A percentile compares a stretch with the other conserved stretches of the same genome.
These are phyloP conservation scores for Orius insidiosus DNA, from an alignment of 1,140 invertebrate genomes.

Conservation along the genomic window DNA sequence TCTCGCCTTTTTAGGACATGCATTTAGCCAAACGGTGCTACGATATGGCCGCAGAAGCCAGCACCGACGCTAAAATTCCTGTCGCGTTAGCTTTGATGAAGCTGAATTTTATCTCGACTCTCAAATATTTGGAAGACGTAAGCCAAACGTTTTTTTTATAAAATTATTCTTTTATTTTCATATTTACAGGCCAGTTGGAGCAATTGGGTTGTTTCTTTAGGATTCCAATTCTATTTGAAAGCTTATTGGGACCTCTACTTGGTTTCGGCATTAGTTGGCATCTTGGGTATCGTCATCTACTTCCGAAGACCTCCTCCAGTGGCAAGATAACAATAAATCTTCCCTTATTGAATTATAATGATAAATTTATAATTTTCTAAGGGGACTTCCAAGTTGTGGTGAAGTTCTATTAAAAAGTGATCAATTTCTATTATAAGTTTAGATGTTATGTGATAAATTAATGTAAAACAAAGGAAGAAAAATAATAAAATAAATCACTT, in stretches of 20 bases:
- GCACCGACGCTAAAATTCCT: slow-evolving; percentile 83
- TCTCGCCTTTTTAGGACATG: slow-evolving; percentile 42
- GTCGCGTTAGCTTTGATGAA: slow-evolving; percentile 84
- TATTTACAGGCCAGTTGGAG: neutral
- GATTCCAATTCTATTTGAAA: slow-evolving; percentile 48
- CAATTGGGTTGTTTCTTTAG: slow-evolving; percentile 32
- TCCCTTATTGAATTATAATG: too few relatives aligned
- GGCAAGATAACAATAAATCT: slow-evolving; percentile 8
- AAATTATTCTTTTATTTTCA: slow-evolving; percentile 13
- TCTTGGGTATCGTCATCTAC: slow-evolving; percentile 66
- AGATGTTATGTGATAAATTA: too few relatives aligned
- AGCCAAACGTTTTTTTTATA: slow-evolving; percentile 16
- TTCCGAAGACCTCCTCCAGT: slow-evolving; percentile 17
- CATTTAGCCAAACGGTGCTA: slow-evolving; percentile 83
- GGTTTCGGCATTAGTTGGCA: slow-evolving; percentile 61
- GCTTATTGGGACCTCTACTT: slow-evolving; percentile 91
- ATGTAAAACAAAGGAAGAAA: too few relatives aligned
- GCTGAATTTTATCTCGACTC: slow-evolving; percentile 58
- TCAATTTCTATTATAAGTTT: too few relatives aligned
- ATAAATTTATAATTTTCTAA: too few relatives aligned
- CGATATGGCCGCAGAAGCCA: slow-evolving; percentile 90
- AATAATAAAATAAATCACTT: too few relatives aligned
- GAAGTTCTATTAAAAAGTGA: too few relatives aligned
- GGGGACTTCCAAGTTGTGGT: too few relatives aligned
- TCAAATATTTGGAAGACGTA: slow-evolving; percentile 54